Evolutionary conservation across 2,797 vertebrate species (phyloP), one percentile per base, ranked within the genome.

Genomic region (Alosa sapidissima): DNA sequence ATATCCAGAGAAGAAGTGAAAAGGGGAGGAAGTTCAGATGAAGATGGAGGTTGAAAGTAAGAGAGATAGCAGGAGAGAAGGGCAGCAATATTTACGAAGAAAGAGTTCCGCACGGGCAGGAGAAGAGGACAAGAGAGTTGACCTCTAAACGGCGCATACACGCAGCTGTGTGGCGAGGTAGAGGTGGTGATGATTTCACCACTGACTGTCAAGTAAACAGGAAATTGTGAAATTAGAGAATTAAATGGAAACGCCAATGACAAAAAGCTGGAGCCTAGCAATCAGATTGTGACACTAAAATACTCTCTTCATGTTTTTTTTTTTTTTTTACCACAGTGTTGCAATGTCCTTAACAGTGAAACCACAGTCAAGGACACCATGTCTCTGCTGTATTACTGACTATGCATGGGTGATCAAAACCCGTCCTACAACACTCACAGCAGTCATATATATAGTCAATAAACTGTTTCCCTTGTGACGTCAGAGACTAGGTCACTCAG

Each of bases 81-180:
- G 83, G 51, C 83, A 84, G 84, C 82, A 85, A 88, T 81, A 49
- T 86, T 88, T 85, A 81, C 85, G 81, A 45, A 84, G 85, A 86
- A 87, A 84, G 81, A 78, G 36, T 45, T 78, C 72, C 19, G 19
- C 19, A 47, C 5, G 1, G 68, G 19, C 19, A 45, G 36, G 0
- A 6, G 33, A 16, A 75, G 16, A 0, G 36, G 36, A 78, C 14
- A 19, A 19, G 36, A 78, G 6, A 47, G 41, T 78, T 78, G 72
- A 78, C 72, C 72, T 78, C 72, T 78, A 47, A 45, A 47, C 41
- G 45, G 16, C 1, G 4, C 8, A 75, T 19, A 41, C 45, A 75
- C 16, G 11, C 16, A 47, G 16, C 41, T 8, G 72, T 47, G 72
- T 45, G 36, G 14, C 36, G 7, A 19, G 41, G 16, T 47, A 21